Percentiles rank a stretch among this genome's conserved stretches.
Conservation (phyloP, 2,888 invertebrate genomes). For the Drosophila anomelani region DNA sequence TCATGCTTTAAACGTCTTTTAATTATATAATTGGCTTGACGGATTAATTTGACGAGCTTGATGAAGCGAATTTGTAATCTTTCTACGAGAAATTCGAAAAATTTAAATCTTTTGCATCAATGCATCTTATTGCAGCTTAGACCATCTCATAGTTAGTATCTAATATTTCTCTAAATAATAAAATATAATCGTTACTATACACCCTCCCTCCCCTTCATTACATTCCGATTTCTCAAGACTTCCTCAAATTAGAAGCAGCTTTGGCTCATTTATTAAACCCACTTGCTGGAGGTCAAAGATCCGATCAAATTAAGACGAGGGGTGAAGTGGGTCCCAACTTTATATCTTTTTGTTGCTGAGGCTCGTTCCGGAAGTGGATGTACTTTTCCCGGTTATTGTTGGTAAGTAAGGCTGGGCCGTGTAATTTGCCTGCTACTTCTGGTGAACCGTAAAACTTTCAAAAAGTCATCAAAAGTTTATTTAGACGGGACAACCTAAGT, state of each 20-base stretch:
- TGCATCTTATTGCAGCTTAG: no score
- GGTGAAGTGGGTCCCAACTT: not conserved
- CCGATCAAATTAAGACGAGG: conserved; percentile 35
- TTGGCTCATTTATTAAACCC: conserved; percentile 31
- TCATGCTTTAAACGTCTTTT: no score
- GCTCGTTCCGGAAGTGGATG: conserved; percentile 37
- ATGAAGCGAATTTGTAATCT: no score
- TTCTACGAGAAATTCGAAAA: no score
- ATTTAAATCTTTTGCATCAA: no score
- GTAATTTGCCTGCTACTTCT: conserved; percentile 68
- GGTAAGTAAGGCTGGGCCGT: conserved; percentile 34
- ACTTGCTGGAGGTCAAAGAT: conserved; percentile 21
- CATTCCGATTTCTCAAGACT: not conserved
- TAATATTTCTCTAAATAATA: no score
- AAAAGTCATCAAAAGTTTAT: conserved; percentile 76
- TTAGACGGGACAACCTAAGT: conserved; percentile 61
- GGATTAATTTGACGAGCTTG: no score
- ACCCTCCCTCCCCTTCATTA: not conserved
- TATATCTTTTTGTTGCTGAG: conserved; percentile 11
- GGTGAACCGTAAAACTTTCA: conserved; percentile 67
- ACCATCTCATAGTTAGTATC: no score
- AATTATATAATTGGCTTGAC: no score
- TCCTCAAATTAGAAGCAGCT: conserved; percentile 33
- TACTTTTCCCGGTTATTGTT: conserved; percentile 44
- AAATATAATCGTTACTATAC: not conserved